A percentile compares a stretch with the other conserved stretches of the same genome.
These are phyloP conservation scores for Lycopodina hypogea DNA, from an alignment of 37 sponge, comb jelly and placozoan species.

Conservation along the genomic window DNA sequence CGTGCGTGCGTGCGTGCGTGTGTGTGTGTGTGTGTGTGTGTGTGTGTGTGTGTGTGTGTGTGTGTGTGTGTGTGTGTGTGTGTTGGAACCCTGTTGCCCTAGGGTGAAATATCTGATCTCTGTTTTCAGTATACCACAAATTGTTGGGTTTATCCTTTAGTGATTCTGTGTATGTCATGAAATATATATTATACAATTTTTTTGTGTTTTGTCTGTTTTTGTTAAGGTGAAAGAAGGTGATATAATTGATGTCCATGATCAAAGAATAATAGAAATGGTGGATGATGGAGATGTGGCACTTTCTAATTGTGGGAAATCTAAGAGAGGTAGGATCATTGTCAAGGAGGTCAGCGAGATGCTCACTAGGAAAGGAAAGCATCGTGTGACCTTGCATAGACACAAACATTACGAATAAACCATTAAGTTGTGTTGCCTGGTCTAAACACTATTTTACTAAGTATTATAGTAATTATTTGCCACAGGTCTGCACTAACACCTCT, in stretches of 20 bases:
- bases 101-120: background rate
- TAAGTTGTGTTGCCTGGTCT: no score
- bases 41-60: background rate
- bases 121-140: background rate
- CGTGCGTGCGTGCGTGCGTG: no score
- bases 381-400: conserved; percentile 42
- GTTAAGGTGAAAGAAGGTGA: conserved; percentile 64
- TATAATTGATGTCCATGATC: conserved; percentile 34
- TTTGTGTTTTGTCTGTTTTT: background rate
- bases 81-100: background rate
- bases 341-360: conserved; percentile 37
- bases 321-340: conserved; percentile 65
- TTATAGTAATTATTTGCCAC: no score
- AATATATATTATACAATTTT: no score
- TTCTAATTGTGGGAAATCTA: background rate
- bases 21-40: no score
- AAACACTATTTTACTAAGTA: no score
- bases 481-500: no score
- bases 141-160: background rate
- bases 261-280: background rate
- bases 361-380: conserved; percentile 65
- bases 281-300: background rate
- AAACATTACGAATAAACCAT: conserved; percentile 29
- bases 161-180: no score
- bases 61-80: background rate